These are phyloP conservation scores for Apostichopus leukothele DNA, from an alignment of 53 echinoderm and acorn worm genomes.

Conservation along the genomic window DNA sequence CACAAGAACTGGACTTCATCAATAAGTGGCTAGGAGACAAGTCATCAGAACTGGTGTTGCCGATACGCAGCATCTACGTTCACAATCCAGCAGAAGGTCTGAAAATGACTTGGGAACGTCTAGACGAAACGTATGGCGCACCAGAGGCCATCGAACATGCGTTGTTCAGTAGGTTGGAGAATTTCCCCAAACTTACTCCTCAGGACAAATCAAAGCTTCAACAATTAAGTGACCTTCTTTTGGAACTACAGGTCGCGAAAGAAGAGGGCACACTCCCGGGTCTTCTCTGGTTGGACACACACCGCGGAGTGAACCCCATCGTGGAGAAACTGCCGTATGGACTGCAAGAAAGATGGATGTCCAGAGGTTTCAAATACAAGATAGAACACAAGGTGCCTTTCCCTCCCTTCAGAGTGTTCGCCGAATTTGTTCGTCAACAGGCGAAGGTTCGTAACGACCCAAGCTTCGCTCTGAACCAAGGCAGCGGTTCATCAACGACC, in stretches of 20 bases:
- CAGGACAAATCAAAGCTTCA: conserved; percentile 45
- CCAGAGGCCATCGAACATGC: conserved; percentile 9
- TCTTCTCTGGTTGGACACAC: conserved; percentile 53
- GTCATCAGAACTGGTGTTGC: neutral
- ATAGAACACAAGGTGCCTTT: conserved; percentile 28
- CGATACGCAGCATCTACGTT: neutral
- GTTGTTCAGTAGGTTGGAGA: neutral
- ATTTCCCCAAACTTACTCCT: conserved; percentile 32
- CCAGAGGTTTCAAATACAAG: conserved; percentile 53
- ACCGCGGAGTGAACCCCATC: conserved; percentile 47
- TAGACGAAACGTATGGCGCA: conserved; percentile 8
- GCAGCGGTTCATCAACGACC: too few species aligned
- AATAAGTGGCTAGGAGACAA: neutral
- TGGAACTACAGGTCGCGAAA: conserved; percentile 36
- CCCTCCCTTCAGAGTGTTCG: conserved; percentile 52
- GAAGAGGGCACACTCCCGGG: conserved; percentile 48
- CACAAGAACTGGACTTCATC: conserved; percentile 54
- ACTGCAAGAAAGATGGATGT: conserved; percentile 24
- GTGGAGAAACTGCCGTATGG: conserved; percentile 50
- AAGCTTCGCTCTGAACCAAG: conserved; percentile 18
- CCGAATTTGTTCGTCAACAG: conserved; percentile 41
- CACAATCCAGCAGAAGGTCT: neutral
- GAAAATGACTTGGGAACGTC: conserved; percentile 4
- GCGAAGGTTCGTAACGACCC: conserved; percentile 51
- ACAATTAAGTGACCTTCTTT: conserved; percentile 45